Evolutionary conservation across 2,888 invertebrate species (phyloP).

Genomic region (Dicranocentrus wangi): DNA sequence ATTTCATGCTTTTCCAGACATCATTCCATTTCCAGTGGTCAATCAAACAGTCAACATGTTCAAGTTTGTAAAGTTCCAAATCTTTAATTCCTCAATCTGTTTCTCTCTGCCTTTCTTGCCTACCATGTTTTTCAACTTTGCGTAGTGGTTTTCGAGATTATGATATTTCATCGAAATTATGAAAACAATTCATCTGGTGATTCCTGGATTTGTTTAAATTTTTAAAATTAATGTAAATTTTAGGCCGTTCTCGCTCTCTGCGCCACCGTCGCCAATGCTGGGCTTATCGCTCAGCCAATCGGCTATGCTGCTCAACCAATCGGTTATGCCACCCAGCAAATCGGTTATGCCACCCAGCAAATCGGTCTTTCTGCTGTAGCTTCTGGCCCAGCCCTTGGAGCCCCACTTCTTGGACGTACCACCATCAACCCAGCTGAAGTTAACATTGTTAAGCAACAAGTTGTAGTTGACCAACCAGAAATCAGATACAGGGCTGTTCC

Average conservation of each 20-base stretch:
- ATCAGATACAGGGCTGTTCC: conserved; percentile 70
- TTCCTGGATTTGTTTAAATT: neutral
- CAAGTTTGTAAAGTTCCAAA: conserved; percentile 65
- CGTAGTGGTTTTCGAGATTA: too few species aligned
- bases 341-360: too few species aligned
- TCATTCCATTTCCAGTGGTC: conserved; percentile 60
- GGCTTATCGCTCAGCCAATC: conserved; percentile 55
- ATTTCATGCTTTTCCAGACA: conserved; percentile 24
- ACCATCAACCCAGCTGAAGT: conserved; percentile 74
- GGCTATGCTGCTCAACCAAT: too few species aligned
- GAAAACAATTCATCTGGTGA: neutral
- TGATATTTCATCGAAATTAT: conserved; percentile 13
- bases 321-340: too few species aligned
- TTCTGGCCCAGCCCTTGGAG: conserved; percentile 72
- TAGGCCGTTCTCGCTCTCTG: conserved; percentile 69
- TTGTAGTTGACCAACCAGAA: conserved; percentile 74
- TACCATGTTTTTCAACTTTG: too few species aligned
- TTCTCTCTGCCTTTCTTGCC: too few species aligned
- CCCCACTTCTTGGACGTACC: conserved; percentile 74
- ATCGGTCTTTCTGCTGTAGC: conserved; percentile 44
- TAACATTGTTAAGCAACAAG: conserved; percentile 74
- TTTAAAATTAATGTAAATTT: neutral
- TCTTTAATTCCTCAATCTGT: too few species aligned
- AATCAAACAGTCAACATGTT: conserved; percentile 65
- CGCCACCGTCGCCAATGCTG: conserved; percentile 67